Percentiles rank a stretch among this genome's conserved stretches.
These are phyloP conservation scores for Mythimna albipuncta DNA, from an alignment of 2,888 invertebrate species.

Conservation along the genomic window DNA sequence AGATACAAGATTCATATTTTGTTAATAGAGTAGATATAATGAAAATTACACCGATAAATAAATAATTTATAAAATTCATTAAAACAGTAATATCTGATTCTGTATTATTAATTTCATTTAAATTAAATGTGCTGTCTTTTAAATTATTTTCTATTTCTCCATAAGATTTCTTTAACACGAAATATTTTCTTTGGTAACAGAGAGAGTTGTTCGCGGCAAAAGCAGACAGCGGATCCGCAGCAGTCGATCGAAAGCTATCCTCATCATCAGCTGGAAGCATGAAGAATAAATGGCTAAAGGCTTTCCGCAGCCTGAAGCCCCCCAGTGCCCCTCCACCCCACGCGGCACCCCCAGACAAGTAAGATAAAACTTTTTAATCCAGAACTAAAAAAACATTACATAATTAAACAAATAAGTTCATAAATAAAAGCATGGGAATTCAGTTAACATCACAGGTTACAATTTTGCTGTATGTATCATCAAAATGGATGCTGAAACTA, in stretches of 20 bases:
- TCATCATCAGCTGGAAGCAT: conserved; percentile 96
- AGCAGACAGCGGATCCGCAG: conserved; percentile 93
- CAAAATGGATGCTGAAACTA: conserved; percentile 61
- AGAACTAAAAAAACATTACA: conserved; percentile 21
- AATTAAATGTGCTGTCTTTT: background rate
- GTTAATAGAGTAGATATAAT: no score
- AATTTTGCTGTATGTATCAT: conserved; percentile 44
- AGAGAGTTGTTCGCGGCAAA: conserved; percentile 96
- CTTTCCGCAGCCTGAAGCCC: conserved; percentile 98
- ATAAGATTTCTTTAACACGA: background rate
- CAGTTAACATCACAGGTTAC: conserved; percentile 57
- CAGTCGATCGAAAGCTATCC: conserved; percentile 95
- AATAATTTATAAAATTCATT: no score
- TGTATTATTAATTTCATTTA: no score
- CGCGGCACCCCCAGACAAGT: conserved; percentile 87
- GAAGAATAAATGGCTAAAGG: conserved; percentile 99
- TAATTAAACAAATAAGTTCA: conserved; percentile 44
- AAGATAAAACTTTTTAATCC: conserved; percentile 60
- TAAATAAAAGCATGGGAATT: conserved; percentile 58
- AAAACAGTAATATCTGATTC: no score
- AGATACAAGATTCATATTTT: no score
- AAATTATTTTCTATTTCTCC: background rate
- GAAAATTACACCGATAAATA: no score
- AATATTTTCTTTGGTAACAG: conserved; percentile 87
- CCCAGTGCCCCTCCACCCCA: conserved; percentile 91